Percentiles rank a stretch among this genome's conserved stretches.
These are phyloP conservation scores for Oceanodroma leucorhoa DNA, from an alignment of 2,797 vertebrate genomes.

Conservation along the genomic window DNA sequence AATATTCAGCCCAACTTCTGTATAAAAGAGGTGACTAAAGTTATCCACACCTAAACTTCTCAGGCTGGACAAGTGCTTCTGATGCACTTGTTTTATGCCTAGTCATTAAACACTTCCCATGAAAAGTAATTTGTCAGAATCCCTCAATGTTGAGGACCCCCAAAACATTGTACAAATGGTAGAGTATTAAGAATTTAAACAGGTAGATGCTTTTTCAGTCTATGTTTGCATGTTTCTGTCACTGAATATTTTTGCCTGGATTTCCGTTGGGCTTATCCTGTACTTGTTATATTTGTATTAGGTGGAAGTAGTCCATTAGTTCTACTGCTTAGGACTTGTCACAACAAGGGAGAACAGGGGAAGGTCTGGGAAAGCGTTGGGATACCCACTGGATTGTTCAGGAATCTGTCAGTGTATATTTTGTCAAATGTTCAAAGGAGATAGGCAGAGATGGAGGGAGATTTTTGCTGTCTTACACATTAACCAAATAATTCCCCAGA, in stretches of 20 bases:
- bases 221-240: background rate
- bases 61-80: background rate
- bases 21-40: background rate
- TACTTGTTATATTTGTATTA: background rate
- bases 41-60: background rate
- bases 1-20: background rate
- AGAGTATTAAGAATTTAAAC: background rate
- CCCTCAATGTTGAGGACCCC: background rate
- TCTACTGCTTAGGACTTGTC: background rate
- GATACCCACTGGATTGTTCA: background rate
- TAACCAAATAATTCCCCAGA: background rate
- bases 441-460: background rate
- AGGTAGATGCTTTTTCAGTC: background rate
- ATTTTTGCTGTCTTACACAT: background rate
- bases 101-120: background rate
- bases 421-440: background rate
- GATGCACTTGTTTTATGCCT: background rate
- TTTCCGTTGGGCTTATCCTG: background rate
- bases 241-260: background rate
- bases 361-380: background rate
- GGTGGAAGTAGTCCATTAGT: background rate
- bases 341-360: background rate
- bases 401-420: background rate
- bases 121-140: background rate
- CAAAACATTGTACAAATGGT: background rate